Evolutionary conservation across 1,140 invertebrate species (phyloP).

Genomic region (Drosophila novamexicana): DNA sequence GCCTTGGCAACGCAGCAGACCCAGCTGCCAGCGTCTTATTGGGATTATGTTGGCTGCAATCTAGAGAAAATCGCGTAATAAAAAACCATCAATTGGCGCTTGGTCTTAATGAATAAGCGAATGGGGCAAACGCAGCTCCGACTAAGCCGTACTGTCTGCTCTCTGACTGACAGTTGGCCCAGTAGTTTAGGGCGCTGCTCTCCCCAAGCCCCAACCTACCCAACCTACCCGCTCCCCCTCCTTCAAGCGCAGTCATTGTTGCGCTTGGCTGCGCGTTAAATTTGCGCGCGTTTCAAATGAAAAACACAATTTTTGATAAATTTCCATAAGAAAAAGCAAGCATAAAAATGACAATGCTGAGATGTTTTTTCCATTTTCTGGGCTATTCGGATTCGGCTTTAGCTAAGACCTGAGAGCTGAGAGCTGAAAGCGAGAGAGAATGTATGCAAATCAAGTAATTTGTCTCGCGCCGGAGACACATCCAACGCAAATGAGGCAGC

Average conservation of each 20-base stretch:
- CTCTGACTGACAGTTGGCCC: conserved; percentile 46
- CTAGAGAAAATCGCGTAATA: conserved; percentile 64
- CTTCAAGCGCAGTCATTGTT: conserved; percentile 27
- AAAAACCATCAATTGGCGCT: conserved; percentile 64
- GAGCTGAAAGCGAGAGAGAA: conserved; percentile 37
- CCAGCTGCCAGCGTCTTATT: conserved; percentile 53
- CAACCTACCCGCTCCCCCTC: background rate
- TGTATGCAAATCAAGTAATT: conserved; percentile 81
- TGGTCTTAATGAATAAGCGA: conserved; percentile 74
- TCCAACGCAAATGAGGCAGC: conserved; percentile 66
- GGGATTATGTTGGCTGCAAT: conserved; percentile 66
- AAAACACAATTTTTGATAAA: conserved; percentile 56
- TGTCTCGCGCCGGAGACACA: conserved; percentile 58
- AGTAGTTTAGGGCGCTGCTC: conserved; percentile 33
- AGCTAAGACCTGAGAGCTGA: conserved; percentile 24
- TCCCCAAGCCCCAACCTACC: background rate
- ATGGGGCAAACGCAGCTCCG: conserved; percentile 42
- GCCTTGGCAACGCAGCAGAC: conserved; percentile 40
- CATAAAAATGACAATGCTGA: conserved; percentile 77
- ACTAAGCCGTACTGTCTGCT: conserved; percentile 49
- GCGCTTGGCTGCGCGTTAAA: conserved; percentile 70
- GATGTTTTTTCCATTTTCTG: conserved; percentile 65
- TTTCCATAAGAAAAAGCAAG: conserved; percentile 71
- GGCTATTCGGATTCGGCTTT: conserved; percentile 6
- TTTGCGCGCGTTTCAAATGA: conserved; percentile 50